Base-by-base conservation (phyloP, 2,888 invertebrate genomes). In the Anthoptus insignis region DNA sequence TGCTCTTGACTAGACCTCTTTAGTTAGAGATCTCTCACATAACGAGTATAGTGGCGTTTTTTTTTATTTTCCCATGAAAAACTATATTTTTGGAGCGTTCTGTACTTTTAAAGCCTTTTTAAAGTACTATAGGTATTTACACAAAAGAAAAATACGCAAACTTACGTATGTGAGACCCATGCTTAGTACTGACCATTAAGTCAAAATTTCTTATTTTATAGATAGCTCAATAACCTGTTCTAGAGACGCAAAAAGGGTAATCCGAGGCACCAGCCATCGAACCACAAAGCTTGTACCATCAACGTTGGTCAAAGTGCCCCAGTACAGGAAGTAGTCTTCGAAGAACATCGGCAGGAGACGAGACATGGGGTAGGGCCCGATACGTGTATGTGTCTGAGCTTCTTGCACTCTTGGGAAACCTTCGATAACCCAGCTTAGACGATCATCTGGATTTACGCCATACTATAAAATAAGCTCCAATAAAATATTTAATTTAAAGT, bases 271-370 rank as follows among this genome's bases (percentile, higher is more conserved):
- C 7, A 96, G 69, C 96, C 96, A 96, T 21, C 95, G 82, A 24
- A 95, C 87, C 0, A 85, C 84, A 70, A 91, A 80, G 1, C 66
- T 91, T 0, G 87, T 77, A 14, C 93, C 93, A 4, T 79, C 80
- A 0, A 81, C 81, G 0, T 93, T 94, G 0, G 79, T 81, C 49
- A 96, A 79, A 13, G 87, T 88, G 1, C 96, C 96, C 93, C 95
- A 95, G 74, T 96, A 96, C 1, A 95, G 70, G 70, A 95, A 95
- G 77, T 95, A 96, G 79, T 96, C 96, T 69, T 92, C 87, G 9
- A 76, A 79, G 76, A 96, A 96, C 79, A 94, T 88, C 2, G 90
- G 92, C 7, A 96, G 64, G 0, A 95, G 82, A 1, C 81, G 82
- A 2, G 86, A 86, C 75, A 96, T 81, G 0, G 94, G 92, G 16